Base-by-base conservation (phyloP, 2,888 invertebrate genomes). In the Scelioninae gen. 1 region DNA sequence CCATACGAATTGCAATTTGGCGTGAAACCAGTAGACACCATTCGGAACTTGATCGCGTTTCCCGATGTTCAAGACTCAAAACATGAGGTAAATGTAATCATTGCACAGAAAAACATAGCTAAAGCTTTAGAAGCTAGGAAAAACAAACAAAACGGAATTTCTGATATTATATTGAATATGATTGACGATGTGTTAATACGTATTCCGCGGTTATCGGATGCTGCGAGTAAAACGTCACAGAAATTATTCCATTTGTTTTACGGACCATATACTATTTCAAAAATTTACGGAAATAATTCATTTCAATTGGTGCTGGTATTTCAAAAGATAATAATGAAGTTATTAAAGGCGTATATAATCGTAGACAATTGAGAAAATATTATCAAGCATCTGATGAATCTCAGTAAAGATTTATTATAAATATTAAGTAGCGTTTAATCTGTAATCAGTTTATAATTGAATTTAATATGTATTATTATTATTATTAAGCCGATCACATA, bases 201-300 rank as follows among this genome's bases (percentile, higher is more conserved):
- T 15, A 13, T 65, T 8, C 65, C 65, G 1, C 32, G 32, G 11
- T 47, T 32, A 29, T 65, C 65, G 23, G 51, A 51, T 4, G 49
- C 65, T 0, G n/a, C 16, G n/a, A 65, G n/a, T 38, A 65, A 65
- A 38, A 38, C 40, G 5, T 13, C 43, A 5, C 55, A 56, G 2
- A 68, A 68, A 15, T 55, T 68, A 4, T 68, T 55, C 31, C 68
- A 68, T 55, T 9, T 68, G 9, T 69, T 13, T 49, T 69, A 58
- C 16, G 72, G 62, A 31, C 72, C 63, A 3, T 74, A 45, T 47
- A 13, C 15, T n/a, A 74, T 74, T 32, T 29, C 43, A 7, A 43
- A 55, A 16, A 16, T 43, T 62, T 62, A 29, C 5, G 53, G 45
- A 11, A 74, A 74, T 16, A 62, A 74, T 53, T 51, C 63, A 10